Evolutionary conservation across 2,888 invertebrate species (phyloP).

Genomic region (Acleris sparsana): DNA sequence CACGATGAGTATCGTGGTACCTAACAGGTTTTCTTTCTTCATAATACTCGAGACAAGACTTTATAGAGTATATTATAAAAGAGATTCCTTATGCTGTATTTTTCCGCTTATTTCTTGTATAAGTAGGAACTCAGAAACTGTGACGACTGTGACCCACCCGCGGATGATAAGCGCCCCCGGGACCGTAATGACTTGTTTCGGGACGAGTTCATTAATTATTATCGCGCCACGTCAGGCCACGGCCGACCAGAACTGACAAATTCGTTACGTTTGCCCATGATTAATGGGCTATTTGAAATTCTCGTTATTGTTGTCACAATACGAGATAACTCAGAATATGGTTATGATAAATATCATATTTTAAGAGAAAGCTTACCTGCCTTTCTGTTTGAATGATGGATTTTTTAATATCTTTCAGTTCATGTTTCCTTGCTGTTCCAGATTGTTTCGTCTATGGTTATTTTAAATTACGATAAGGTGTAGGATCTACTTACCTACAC

Average conservation of each 20-base stretch:
- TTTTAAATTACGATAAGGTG: no score
- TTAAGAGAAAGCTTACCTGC: not conserved
- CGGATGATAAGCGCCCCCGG: slow-evolving; percentile 39
- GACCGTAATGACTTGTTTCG: slow-evolving; percentile 54
- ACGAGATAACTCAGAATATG: slow-evolving; percentile 39
- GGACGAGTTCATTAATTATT: slow-evolving; percentile 65
- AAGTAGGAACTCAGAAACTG: slow-evolving; percentile 14
- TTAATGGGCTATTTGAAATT: slow-evolving; percentile 64
- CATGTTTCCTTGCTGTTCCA: no score
- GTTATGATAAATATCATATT: slow-evolving; percentile 42
- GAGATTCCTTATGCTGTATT: no score
- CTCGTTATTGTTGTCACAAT: slow-evolving; percentile 59
- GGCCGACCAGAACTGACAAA: slow-evolving; percentile 60
- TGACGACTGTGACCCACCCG: slow-evolving; percentile 20
- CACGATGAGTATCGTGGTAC: no score
- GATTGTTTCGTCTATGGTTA: no score
- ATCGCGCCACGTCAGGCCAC: slow-evolving; percentile 48
- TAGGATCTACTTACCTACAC: no score
- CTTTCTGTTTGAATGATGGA: not conserved
- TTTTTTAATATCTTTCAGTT: not conserved
- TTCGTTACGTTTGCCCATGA: slow-evolving; percentile 60
- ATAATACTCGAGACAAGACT: no score
- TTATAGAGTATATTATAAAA: no score
- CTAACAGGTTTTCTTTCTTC: no score
- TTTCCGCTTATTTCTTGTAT: no score